These are phyloP conservation scores for Heteromurus nitidus DNA, from an alignment of 2,888 invertebrate species.

Conservation along the genomic window DNA sequence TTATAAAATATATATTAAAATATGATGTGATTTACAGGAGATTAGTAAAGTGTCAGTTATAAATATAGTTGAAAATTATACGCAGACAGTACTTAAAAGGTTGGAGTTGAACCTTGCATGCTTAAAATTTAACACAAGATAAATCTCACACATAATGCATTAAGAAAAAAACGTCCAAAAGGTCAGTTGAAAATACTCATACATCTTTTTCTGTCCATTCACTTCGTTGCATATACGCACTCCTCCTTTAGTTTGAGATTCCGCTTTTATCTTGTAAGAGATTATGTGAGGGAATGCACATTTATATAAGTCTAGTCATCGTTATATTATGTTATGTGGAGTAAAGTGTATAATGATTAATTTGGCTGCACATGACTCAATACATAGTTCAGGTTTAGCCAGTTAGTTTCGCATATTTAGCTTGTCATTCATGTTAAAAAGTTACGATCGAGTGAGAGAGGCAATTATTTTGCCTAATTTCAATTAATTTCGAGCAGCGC, in stretches of 20 bases:
- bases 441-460: constrained; percentile 25
- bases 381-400: constrained; percentile 26
- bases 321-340: constrained; percentile 16
- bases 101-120: background rate
- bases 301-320: too few species aligned
- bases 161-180: constrained; percentile 5
- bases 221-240: background rate
- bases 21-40: constrained; percentile 1
- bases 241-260: constrained; percentile 13
- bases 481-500: constrained; percentile 57
- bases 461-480: constrained; percentile 64
- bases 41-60: constrained; percentile 55
- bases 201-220: background rate
- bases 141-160: constrained; percentile 22
- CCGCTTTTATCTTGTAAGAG: constrained; percentile 19
- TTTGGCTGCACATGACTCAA: constrained; percentile 53
- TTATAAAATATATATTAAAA: background rate
- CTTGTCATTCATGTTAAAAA: constrained; percentile 31
- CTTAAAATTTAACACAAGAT: constrained; percentile 24
- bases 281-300: too few species aligned
- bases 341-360: constrained; percentile 38
- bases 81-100: constrained; percentile 35
- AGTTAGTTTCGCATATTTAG: constrained; percentile 22
- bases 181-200: background rate
- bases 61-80: constrained; percentile 43